These are phyloP conservation scores for Brenthis daphne DNA, from an alignment of 2,888 invertebrate species.

Conservation along the genomic window DNA sequence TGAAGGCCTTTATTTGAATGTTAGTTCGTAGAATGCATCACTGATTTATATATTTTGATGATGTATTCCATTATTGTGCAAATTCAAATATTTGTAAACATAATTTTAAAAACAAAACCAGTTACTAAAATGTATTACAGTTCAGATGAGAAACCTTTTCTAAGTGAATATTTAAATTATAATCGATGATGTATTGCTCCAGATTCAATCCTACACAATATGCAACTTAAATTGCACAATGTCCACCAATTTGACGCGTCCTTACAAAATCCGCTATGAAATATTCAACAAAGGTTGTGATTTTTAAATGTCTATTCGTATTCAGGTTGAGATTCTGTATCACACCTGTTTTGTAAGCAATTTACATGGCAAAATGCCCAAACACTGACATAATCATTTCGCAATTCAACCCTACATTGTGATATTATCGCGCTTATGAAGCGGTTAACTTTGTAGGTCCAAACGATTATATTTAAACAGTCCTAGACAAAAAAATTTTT, in stretches of 20 bases:
- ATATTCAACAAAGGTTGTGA: conserved; percentile 60
- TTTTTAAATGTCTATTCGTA: conserved; percentile 59
- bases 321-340: conserved; percentile 63
- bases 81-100: not conserved
- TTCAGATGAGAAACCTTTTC: not conserved
- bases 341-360: conserved; percentile 52
- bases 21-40: conserved; percentile 28
- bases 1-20: conserved; percentile 42
- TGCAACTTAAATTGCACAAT: conserved; percentile 36
- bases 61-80: conserved; percentile 14
- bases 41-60: conserved; percentile 27
- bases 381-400: conserved; percentile 41
- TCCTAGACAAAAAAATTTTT: too few relatives aligned
- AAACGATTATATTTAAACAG: not conserved
- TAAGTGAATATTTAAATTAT: not conserved
- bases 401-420: conserved; percentile 39
- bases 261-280: conserved; percentile 56
- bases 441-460: conserved; percentile 24
- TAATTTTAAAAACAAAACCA: not conserved
- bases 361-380: conserved; percentile 55
- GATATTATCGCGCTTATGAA: conserved; percentile 39
- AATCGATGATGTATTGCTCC: conserved; percentile 35
- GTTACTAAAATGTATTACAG: not conserved
- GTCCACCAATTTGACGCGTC: conserved; percentile 47
- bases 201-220: conserved; percentile 23